Evolutionary conservation across 2,797 vertebrate genomes (phyloP).

Genomic region (Taenioides sp.): DNA sequence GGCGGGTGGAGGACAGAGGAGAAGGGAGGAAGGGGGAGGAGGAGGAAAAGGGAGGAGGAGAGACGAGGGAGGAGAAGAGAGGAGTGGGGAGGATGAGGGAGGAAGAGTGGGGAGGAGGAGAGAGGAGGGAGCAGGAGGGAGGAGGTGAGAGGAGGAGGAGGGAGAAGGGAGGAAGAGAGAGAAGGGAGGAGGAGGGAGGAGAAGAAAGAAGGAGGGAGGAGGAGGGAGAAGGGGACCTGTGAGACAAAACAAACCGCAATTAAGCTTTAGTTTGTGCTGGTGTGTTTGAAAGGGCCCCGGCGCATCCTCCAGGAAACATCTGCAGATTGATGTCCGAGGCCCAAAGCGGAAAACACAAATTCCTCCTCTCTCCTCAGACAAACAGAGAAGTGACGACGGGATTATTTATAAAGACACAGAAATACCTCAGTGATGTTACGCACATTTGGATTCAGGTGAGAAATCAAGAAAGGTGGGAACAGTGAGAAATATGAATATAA

Average conservation of each 20-base stretch:
- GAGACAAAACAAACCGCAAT: conserved; percentile 77
- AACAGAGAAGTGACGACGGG: conserved; percentile 37
- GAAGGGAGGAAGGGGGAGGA: too few relatives aligned
- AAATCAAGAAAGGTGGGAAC: neutral
- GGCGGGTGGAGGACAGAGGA: too few relatives aligned
- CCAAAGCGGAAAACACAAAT: conserved; percentile 66
- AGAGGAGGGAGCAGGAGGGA: too few relatives aligned
- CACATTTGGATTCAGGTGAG: conserved; percentile 6
- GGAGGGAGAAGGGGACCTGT: neutral
- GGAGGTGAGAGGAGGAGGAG: too few relatives aligned
- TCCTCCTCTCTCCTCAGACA: conserved; percentile 67
- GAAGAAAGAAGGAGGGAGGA: too few relatives aligned
- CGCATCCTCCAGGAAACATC: conserved; percentile 76
- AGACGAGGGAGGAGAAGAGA: too few relatives aligned
- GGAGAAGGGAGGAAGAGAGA: too few relatives aligned
- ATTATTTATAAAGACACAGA: conserved; percentile 29
- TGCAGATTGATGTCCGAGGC: conserved; percentile 71
- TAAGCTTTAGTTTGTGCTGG: conserved; percentile 64
- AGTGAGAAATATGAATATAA: neutral
- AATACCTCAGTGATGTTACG: conserved; percentile 3
- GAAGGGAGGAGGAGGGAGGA: too few relatives aligned
- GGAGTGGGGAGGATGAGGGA: too few relatives aligned
- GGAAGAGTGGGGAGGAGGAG: too few relatives aligned
- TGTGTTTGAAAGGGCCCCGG: conserved; percentile 63
- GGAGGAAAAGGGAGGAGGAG: too few relatives aligned